phyloP scores from a whole-genome alignment of 2,797 vertebrate species.

The Hoplostethus atlanticus region DNA sequence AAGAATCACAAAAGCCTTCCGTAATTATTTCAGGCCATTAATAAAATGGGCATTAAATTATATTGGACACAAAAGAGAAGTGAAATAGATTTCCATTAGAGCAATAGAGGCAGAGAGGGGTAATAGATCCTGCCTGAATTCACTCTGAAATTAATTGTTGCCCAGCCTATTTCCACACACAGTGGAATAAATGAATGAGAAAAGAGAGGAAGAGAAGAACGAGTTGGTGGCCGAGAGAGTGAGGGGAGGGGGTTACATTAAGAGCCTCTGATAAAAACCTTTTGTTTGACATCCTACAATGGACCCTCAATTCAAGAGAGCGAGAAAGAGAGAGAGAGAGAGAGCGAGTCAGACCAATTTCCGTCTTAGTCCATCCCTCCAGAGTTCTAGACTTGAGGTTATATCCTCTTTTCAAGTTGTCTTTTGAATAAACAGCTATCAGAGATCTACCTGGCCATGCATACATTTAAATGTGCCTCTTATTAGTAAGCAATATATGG shows the following conservation, averaged over 20 bases:
- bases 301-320: conserved; percentile 79
- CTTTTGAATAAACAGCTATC: conserved; percentile 71
- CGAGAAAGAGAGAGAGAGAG: conserved; percentile 49
- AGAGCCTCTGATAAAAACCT: conserved; percentile 85
- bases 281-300: conserved; percentile 88
- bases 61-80: conserved; percentile 99
- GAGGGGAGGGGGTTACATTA: conserved; percentile 80
- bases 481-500: conserved; percentile 12
- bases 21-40: conserved; percentile 99
- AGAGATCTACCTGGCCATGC: conserved; percentile 41
- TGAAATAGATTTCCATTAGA: conserved; percentile 99
- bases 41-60: conserved; percentile 99
- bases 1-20: conserved; percentile 99
- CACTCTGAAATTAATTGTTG: conserved; percentile 99
- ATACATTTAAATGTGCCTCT: conserved; percentile 38
- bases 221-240: conserved; percentile 82
- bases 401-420: conserved; percentile 72
- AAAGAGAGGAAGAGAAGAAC: conserved; percentile 83
- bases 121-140: conserved; percentile 99
- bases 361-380: conserved; percentile 74
- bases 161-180: conserved; percentile 98
- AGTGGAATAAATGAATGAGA: conserved; percentile 99
- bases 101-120: conserved; percentile 99
- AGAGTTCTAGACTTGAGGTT: conserved; percentile 68
- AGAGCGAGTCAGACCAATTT: conserved; percentile 75